phyloP scores from a whole-genome alignment of 2,888 invertebrate genomes.

The Lithophane ornitopus region DNA sequence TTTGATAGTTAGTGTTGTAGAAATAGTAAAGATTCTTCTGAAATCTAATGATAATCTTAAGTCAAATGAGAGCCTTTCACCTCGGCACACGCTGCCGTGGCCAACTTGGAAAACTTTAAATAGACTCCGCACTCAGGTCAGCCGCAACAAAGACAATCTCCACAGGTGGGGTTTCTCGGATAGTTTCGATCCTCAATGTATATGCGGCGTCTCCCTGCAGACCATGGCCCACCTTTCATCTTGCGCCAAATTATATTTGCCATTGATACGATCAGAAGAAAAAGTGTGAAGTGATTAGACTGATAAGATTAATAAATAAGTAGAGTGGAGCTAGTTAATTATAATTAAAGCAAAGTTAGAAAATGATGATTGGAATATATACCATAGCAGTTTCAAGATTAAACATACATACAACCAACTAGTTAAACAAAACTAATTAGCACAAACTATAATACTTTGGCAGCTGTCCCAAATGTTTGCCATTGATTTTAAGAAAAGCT shows the following conservation, averaged over 20 bases:
- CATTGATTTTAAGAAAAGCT: conserved; percentile 56
- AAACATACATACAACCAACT: conserved; percentile 10
- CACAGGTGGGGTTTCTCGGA: too few relatives aligned
- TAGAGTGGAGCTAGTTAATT: not conserved
- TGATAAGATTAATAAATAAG: not conserved
- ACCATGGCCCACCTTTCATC: too few relatives aligned
- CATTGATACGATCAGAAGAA: too few relatives aligned
- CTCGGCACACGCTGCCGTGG: too few relatives aligned
- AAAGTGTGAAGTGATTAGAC: not conserved
- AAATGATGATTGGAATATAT: not conserved
- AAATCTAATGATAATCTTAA: not conserved
- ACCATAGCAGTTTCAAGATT: not conserved
- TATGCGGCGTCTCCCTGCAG: too few relatives aligned
- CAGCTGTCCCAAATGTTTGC: conserved; percentile 49
- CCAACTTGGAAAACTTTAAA: too few relatives aligned
- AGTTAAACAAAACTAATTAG: conserved; percentile 44
- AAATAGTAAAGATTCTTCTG: not conserved
- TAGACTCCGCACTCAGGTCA: too few relatives aligned
- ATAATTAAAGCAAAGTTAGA: not conserved
- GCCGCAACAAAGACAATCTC: too few relatives aligned
- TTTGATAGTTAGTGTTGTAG: not conserved
- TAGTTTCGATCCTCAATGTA: too few relatives aligned
- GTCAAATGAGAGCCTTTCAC: too few relatives aligned
- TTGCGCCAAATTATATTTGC: too few relatives aligned
- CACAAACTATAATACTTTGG: conserved; percentile 50